Base-by-base conservation (phyloP, 2,113 vertebrate species). In the Puma concolor region DNA sequence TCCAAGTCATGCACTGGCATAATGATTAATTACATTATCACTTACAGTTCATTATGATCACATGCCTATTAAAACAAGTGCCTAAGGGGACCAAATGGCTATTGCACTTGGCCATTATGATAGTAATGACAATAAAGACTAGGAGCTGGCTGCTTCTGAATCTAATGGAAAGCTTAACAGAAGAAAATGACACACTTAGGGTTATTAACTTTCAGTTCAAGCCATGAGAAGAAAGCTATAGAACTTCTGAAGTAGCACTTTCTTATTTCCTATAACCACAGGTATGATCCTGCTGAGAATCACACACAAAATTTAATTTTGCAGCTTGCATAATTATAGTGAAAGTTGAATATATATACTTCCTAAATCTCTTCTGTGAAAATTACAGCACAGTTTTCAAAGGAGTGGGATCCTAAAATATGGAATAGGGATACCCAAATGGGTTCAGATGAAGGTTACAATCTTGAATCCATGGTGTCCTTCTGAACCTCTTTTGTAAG, bases 1-100 rank as follows among this genome's bases (percentile, higher is more conserved):
- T 38, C 19, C 33, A 91, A 82, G 33, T 27, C 71, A 92, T 74
- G 12, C 25, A 50, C 0, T 77, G 41, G 60, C 25, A 87, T 54
- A 88, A 92, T 50, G n/a, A 86, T 95, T 88, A 74, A 86, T 95
- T 88, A 74, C 77, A 89, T 90, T 83, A 95, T 71, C 71, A 88
- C 16, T 33, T 89, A 7, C 64, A 82, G 77, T 67, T 76, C 63
- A 89, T 88, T 63, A 91, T 77, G 67, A 83, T 29, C 9, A n/a
- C 2, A 63, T 72, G 14, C n/a, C 50, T 90, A 85, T 38, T 86
- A 25, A 81, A 95, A 92, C 64, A 81, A 91, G 44, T 80, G 17
- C 38, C 64, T 63, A 71, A 76, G 4, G 21, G 8, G 17, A 88
- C 48, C 48, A 86, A 91, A 79, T 72, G 23, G 91, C 13, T 16